phyloP scores from a whole-genome alignment of 2,888 invertebrate genomes.

The Tenthredo mesomela region DNA sequence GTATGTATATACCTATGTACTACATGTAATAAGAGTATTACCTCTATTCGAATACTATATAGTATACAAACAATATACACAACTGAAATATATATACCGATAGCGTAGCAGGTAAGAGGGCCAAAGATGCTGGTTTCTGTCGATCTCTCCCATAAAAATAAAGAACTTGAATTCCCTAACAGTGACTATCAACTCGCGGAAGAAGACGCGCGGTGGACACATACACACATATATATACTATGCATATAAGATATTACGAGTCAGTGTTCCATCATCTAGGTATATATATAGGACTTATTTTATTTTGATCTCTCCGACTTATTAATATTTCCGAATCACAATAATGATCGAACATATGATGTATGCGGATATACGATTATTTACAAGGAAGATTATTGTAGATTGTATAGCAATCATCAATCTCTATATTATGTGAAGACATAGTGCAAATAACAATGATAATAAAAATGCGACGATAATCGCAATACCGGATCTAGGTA shows the following conservation, averaged over 20 bases:
- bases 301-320: neutral
- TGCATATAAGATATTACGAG: neutral
- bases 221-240: too few species aligned
- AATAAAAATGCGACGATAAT: constrained; percentile 8
- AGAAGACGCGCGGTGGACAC: neutral
- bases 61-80: neutral
- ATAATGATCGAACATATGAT: neutral
- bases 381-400: neutral
- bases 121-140: constrained; percentile 61
- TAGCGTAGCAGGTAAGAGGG: constrained; percentile 72
- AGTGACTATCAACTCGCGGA: constrained; percentile 69
- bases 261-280: neutral
- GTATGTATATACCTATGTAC: neutral
- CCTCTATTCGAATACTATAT: neutral
- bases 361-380: neutral
- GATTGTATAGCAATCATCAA: neutral
- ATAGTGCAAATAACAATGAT: neutral
- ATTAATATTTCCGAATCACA: neutral
- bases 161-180: constrained; percentile 74
- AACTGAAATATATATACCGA: constrained; percentile 41
- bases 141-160: constrained; percentile 71
- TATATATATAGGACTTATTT: too few species aligned
- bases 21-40: neutral
- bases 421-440: neutral
- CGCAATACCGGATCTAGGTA: constrained; percentile 20